These are phyloP conservation scores for Elysia crispata DNA, from an alignment of 2,888 invertebrate genomes.

Conservation along the genomic window DNA sequence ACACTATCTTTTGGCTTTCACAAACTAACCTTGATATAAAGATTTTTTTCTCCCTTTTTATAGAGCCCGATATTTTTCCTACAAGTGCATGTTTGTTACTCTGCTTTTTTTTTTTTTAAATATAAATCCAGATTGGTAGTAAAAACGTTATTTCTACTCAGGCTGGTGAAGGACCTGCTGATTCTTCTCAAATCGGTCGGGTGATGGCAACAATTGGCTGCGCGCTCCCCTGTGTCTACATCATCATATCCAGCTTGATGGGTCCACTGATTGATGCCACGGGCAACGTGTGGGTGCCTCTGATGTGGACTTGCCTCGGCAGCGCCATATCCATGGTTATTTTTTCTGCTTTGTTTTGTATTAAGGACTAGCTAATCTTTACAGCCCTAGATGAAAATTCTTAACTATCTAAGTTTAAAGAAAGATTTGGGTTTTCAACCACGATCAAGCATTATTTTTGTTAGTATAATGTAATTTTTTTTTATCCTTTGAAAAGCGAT, in stretches of 20 bases:
- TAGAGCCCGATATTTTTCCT: no score
- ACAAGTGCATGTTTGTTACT: no score
- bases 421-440: not conserved
- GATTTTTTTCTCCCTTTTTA: no score
- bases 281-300: constrained; percentile 37
- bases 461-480: no score
- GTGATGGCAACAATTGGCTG: constrained; percentile 31
- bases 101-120: no score
- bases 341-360: constrained; percentile 22
- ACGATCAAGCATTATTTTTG: no score
- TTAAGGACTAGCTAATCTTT: constrained; percentile 9
- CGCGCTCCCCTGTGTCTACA: constrained; percentile 36
- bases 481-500: no score
- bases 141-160: no score
- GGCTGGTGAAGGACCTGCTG: no score
- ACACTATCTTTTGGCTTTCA: no score
- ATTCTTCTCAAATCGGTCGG: constrained; percentile 1
- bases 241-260: constrained; percentile 40
- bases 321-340: constrained; percentile 19
- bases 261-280: constrained; percentile 40
- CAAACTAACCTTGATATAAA: no score
- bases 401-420: not conserved
- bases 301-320: constrained; percentile 30
- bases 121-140: no score
- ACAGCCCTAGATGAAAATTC: not conserved